These are phyloP conservation scores for Platorchestia sp. DNA, from an alignment of 1,140 invertebrate genomes.

Conservation along the genomic window DNA sequence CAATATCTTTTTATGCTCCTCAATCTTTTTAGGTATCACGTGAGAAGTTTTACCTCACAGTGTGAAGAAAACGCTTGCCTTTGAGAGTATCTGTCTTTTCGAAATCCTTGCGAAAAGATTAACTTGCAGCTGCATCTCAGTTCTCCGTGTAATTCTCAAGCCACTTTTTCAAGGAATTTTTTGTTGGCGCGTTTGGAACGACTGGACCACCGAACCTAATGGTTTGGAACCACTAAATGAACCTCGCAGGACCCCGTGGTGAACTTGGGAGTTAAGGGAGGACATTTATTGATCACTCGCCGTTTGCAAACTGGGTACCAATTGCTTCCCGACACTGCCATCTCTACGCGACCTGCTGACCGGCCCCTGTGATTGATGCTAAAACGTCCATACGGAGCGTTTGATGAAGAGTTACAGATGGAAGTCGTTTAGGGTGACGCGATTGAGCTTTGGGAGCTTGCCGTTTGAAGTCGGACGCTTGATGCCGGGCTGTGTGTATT, in stretches of 20 bases:
- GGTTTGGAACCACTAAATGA: constrained; percentile 53
- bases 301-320: constrained; percentile 53
- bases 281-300: constrained; percentile 51
- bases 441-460: constrained; percentile 42
- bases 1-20: no score
- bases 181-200: constrained; percentile 15
- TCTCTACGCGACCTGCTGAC: constrained; percentile 46
- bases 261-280: neutral
- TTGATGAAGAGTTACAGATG: constrained; percentile 53
- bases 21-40: no score
- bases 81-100: neutral
- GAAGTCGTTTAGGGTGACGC: constrained; percentile 37
- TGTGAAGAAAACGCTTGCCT: neutral
- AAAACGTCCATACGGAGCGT: constrained; percentile 42
- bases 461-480: constrained; percentile 35
- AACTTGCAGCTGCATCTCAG: neutral
- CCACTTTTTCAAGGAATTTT: neutral
- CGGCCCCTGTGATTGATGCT: constrained; percentile 47
- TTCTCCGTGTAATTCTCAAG: neutral
- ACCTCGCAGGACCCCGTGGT: constrained; percentile 35
- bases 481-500: constrained; percentile 36
- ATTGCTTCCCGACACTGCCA: constrained; percentile 40
- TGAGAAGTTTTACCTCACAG: neutral
- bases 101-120: neutral
- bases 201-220: constrained; percentile 44